Percentiles rank a stretch among this genome's conserved stretches.
These are phyloP conservation scores for Lophotriccus pileatus DNA, from an alignment of 2,797 vertebrate species.

Conservation along the genomic window DNA sequence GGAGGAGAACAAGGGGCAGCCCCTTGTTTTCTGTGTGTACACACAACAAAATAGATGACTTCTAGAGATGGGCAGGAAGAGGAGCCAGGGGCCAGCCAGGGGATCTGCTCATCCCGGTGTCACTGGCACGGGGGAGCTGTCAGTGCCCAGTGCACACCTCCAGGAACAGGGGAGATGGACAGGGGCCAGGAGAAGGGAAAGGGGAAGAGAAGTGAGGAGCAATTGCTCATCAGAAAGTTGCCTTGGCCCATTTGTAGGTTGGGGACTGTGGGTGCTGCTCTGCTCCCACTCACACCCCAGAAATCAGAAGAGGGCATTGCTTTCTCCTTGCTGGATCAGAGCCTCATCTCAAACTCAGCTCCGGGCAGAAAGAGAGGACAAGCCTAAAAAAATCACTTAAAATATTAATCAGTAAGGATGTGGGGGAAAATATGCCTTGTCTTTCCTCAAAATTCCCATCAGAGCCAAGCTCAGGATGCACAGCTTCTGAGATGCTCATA, in stretches of 20 bases:
- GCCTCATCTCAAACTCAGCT: neutral
- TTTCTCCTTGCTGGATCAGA: neutral
- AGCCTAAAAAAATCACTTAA: neutral
- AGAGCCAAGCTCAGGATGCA: fast-evolving
- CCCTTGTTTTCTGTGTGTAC: conserved; percentile 68
- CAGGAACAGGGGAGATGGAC: neutral
- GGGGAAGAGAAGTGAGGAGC: neutral
- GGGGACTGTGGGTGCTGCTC: neutral
- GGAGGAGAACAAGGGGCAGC: conserved; percentile 73
- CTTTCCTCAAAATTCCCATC: neutral
- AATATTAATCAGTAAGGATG: neutral
- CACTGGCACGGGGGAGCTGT: neutral
- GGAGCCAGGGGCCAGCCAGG: neutral
- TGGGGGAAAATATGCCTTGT: neutral
- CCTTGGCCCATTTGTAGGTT: neutral
- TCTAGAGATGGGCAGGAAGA: conserved; percentile 19
- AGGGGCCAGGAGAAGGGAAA: conserved; percentile 33
- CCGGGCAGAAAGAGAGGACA: neutral
- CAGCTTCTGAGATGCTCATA: fast-evolving
- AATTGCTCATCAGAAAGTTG: neutral
- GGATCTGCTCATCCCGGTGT: neutral
- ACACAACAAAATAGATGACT: conserved; percentile 79
- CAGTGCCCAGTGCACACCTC: conserved; percentile 37
- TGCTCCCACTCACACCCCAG: neutral
- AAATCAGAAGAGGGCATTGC: neutral